These are phyloP conservation scores for Alligator mississippiensis DNA, from an alignment of 2,113 vertebrate species.

Conservation along the genomic window DNA sequence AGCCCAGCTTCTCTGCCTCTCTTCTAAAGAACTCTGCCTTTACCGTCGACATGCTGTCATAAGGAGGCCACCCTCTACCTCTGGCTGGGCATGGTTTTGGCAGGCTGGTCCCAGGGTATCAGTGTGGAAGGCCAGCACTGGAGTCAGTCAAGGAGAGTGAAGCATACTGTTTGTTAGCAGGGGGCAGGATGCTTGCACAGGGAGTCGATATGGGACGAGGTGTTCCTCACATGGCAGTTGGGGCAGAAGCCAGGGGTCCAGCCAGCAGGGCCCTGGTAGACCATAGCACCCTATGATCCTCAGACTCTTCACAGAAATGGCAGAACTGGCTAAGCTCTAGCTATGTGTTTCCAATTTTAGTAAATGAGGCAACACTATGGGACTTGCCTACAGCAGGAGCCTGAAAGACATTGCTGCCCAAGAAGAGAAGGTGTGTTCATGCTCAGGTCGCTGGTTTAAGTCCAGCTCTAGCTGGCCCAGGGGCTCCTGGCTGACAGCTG, in stretches of 20 bases:
- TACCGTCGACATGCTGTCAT: not conserved
- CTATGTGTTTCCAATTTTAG: not conserved
- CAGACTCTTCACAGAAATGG: not conserved
- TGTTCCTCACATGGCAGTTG: not conserved
- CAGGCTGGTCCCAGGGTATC: not conserved
- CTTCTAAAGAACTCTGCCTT: not conserved
- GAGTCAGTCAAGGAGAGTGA: not conserved
- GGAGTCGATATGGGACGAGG: not conserved
- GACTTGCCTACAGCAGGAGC: not conserved
- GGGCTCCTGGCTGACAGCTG: no score
- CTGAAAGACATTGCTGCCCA: not conserved
- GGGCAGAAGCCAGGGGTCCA: not conserved
- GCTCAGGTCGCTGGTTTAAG: not conserved
- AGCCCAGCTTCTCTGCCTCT: no score
- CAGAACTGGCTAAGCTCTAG: not conserved
- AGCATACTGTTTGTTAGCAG: not conserved
- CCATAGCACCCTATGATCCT: not conserved
- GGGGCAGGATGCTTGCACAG: not conserved
- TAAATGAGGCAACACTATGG: no score
- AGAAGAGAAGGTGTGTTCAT: not conserved
- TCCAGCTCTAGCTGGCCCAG: not conserved
- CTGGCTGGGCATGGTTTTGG: no score
- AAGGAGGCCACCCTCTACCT: not conserved
- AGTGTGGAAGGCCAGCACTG: not conserved
- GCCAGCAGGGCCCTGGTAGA: not conserved